phyloP scores from a whole-genome alignment of 2,888 invertebrate species.

The Phaonia tiefii region DNA sequence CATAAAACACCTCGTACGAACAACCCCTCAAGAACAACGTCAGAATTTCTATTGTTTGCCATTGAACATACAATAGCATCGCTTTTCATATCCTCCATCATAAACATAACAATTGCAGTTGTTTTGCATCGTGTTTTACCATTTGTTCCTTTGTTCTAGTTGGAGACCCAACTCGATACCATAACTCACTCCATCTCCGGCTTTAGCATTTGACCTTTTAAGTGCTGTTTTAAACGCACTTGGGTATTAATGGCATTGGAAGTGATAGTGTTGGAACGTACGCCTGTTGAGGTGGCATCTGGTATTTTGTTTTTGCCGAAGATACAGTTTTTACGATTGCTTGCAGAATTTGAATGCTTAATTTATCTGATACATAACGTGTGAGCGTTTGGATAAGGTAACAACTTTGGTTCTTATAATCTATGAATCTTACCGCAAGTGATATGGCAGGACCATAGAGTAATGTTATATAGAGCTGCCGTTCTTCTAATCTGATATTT shows the following conservation, averaged over 20 bases:
- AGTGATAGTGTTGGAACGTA: no score
- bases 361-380: not conserved
- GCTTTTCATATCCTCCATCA: not conserved
- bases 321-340: constrained; percentile 20
- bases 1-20: constrained; percentile 28
- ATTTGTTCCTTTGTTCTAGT: constrained; percentile 29
- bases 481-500: no score
- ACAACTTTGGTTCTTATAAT: no score
- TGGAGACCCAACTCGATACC: not conserved
- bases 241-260: constrained; percentile 20
- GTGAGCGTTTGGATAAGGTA: not conserved
- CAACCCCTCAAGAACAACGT: not conserved
- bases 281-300: constrained; percentile 35
- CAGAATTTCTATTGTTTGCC: constrained; percentile 21
- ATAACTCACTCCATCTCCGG: constrained; percentile 2
- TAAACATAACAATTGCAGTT: constrained; percentile 45
- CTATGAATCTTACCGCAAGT: no score
- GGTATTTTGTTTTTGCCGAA: constrained; percentile 43
- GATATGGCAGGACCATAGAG: no score
- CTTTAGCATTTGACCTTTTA: constrained; percentile 42
- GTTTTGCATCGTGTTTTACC: constrained; percentile 29
- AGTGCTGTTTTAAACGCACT: constrained; percentile 54
- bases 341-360: constrained; percentile 2
- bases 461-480: no score
- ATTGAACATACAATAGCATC: constrained; percentile 32